Evolutionary conservation across 2,888 invertebrate species (phyloP).

Genomic region (Notodonta ziczac): DNA sequence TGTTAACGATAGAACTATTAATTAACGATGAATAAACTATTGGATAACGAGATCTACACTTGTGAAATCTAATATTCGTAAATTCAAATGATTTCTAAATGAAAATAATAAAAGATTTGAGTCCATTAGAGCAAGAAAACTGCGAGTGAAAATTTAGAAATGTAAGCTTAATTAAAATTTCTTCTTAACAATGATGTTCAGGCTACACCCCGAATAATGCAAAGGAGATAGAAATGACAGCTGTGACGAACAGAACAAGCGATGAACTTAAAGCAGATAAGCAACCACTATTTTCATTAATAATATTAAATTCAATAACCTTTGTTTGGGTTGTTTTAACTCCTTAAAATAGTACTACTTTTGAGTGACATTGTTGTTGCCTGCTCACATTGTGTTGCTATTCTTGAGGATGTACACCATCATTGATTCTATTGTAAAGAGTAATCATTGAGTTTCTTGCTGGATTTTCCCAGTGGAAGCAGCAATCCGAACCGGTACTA

Average conservation of each 20-base stretch:
- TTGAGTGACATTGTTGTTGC: no score
- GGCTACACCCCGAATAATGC: conserved; percentile 62
- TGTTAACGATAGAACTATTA: no score
- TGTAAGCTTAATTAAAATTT: conserved; percentile 78
- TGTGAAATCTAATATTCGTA: background rate
- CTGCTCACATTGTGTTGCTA: no score
- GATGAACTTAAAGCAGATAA: conserved; percentile 15
- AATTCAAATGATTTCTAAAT: background rate
- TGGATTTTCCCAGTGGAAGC: no score
- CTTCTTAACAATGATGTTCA: conserved; percentile 70
- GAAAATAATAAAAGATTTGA: background rate
- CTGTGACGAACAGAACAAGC: conserved; percentile 35
- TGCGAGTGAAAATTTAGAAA: conserved; percentile 53
- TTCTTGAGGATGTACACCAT: no score
- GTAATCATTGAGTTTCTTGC: no score
- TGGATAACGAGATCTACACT: background rate
- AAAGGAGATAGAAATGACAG: conserved; percentile 62
- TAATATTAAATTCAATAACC: no score
- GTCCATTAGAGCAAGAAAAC: conserved; percentile 7
- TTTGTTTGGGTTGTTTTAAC: no score
- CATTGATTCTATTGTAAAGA: no score
- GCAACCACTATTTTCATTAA: background rate
- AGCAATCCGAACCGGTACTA: no score
- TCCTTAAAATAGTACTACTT: no score
- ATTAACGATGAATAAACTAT: background rate